phyloP scores from a whole-genome alignment of 1,140 invertebrate species.

The Ephestia elutella region DNA sequence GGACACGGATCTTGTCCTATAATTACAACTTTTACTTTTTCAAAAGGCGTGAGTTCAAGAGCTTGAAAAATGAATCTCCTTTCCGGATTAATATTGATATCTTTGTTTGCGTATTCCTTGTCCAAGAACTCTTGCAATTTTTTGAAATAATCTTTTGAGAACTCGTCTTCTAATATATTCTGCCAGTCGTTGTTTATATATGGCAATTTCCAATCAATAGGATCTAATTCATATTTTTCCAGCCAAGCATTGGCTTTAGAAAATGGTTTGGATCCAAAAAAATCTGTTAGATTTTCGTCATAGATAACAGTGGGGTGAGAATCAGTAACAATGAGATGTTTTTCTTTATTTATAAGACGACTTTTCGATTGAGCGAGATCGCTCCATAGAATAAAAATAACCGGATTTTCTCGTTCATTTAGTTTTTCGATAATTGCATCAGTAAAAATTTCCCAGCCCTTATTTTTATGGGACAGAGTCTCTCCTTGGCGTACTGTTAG shows the following conservation, averaged over 20 bases:
- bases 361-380: background rate
- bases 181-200: too few relatives aligned
- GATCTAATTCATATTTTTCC: background rate
- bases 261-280: background rate
- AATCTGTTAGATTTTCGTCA: background rate
- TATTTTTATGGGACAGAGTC: background rate
- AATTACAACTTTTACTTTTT: slow-evolving; percentile 3
- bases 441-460: background rate
- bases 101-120: background rate
- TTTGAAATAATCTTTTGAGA: background rate
- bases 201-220: background rate
- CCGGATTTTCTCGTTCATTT: background rate
- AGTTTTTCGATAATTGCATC: background rate
- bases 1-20: slow-evolving; percentile 3
- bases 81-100: background rate
- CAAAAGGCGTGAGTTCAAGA: background rate
- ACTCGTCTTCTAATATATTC: background rate
- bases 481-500: background rate
- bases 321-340: background rate
- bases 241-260: background rate
- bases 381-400: background rate
- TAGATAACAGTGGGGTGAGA: background rate
- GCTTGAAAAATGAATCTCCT: background rate
- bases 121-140: background rate
- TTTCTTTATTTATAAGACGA: background rate